Percentiles rank a stretch among this genome's conserved stretches.
These are phyloP conservation scores for Metridium senile DNA, from an alignment of 92 coral and sea anemone genomes.

Conservation along the genomic window DNA sequence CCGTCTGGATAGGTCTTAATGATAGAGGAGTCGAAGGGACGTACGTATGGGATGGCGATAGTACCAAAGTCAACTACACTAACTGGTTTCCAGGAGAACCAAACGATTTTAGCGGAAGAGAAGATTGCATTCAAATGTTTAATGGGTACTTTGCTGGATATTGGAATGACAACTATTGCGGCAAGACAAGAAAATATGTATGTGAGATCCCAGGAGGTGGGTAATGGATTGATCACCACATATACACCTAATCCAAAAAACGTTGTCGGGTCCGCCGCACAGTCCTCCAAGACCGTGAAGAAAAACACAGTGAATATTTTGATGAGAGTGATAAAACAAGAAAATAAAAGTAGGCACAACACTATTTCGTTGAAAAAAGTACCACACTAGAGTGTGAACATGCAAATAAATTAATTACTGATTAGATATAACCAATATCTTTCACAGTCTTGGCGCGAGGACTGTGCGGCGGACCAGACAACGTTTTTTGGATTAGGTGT, in stretches of 20 bases:
- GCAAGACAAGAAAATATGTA: conserved; percentile 58
- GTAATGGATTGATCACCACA: background rate
- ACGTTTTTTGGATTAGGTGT: no score
- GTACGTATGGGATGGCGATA: conserved; percentile 82
- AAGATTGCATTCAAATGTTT: conserved; percentile 76
- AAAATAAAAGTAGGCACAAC: no score
- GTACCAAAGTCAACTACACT: conserved; percentile 60
- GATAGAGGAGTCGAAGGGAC: conserved; percentile 68
- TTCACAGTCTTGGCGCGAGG: no score
- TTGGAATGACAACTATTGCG: conserved; percentile 93
- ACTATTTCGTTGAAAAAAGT: no score
- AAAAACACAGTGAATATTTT: no score
- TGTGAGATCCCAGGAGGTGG: conserved; percentile 86
- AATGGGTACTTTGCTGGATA: conserved; percentile 58
- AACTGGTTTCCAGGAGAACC: conserved; percentile 86
- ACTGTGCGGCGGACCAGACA: no score
- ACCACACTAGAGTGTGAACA: no score
- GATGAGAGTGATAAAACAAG: no score
- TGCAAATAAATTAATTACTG: no score
- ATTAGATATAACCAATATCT: no score
- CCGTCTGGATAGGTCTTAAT: conserved; percentile 84
- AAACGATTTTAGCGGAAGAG: conserved; percentile 67
- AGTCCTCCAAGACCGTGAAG: no score
- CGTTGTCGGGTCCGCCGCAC: no score
- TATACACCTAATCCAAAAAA: background rate